These are phyloP conservation scores for Elymnias hypermnestra DNA, from an alignment of 1,140 invertebrate species.

Conservation along the genomic window DNA sequence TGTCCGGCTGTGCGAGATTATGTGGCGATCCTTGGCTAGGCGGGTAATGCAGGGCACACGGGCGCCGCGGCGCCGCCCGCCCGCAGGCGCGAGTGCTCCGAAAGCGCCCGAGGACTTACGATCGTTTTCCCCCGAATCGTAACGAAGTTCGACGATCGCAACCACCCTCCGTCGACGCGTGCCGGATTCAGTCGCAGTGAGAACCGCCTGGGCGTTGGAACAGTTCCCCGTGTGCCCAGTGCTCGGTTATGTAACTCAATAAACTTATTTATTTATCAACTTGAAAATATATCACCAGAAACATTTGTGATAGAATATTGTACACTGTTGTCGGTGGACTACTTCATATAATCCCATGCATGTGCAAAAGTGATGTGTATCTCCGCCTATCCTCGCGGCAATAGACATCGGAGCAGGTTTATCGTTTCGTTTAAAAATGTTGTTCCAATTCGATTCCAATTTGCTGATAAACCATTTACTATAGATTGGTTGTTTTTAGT, in stretches of 20 bases:
- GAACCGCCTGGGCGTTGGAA: constrained; percentile 64
- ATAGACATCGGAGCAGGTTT: constrained; percentile 60
- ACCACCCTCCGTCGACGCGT: constrained; percentile 61
- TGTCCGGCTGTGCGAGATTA: neutral
- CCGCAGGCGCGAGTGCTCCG: constrained; percentile 67
- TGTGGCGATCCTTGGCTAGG: constrained; percentile 21
- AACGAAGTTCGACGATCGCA: constrained; percentile 67
- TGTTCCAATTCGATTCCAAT: constrained; percentile 19
- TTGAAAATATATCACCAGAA: constrained; percentile 30
- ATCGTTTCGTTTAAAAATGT: constrained; percentile 45
- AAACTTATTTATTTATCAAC: constrained; percentile 73
- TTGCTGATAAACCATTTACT: constrained; percentile 5
- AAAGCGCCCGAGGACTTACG: constrained; percentile 57
- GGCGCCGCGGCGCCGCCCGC: constrained; percentile 59
- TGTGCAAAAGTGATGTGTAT: constrained; percentile 66
- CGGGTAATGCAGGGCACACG: constrained; percentile 48
- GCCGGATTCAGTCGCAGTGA: constrained; percentile 67
- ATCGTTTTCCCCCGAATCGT: constrained; percentile 63
- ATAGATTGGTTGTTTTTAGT: neutral
- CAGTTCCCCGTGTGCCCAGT: constrained; percentile 51
- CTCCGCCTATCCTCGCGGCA: constrained; percentile 51
- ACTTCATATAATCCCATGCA: constrained; percentile 16
- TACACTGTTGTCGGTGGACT: constrained; percentile 2
- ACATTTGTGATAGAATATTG: constrained; percentile 16
- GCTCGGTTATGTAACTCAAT: constrained; percentile 72